phyloP scores from a whole-genome alignment of 2,113 vertebrate species.

The Toxotes jaculatrix region DNA sequence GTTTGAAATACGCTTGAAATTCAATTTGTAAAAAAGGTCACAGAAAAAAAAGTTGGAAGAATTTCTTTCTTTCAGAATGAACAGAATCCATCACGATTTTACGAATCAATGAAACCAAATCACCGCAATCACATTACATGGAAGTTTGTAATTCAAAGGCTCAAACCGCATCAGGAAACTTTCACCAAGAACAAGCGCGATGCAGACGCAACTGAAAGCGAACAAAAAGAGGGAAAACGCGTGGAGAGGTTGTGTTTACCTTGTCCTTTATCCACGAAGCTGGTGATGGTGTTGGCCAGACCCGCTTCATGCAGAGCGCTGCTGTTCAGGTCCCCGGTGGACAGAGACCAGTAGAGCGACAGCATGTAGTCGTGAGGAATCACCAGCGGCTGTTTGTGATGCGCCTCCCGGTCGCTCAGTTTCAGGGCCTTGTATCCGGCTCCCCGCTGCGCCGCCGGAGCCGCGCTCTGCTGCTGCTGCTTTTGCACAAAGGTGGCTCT shows the following conservation, averaged over 20 bases:
- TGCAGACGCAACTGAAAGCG: too few relatives aligned
- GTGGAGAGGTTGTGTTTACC: constrained; percentile 77
- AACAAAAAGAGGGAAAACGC: background rate
- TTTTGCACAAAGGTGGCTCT: constrained; percentile 78
- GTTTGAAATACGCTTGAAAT: too few relatives aligned
- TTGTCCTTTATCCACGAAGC: constrained; percentile 98
- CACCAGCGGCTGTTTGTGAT: constrained; percentile 88
- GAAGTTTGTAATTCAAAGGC: background rate
- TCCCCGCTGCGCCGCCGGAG: constrained; percentile 82
- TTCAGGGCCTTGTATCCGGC: constrained; percentile 38
- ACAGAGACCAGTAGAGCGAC: constrained; percentile 95
- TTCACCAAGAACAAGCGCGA: too few relatives aligned
- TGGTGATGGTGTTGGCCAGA: constrained; percentile 97
- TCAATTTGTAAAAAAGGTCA: too few relatives aligned
- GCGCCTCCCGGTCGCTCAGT: constrained; percentile 60
- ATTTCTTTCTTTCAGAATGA: too few relatives aligned
- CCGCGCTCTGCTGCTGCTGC: constrained; percentile 75
- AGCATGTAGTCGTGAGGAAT: constrained; percentile 98
- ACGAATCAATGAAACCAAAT: too few relatives aligned
- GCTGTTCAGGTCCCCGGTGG: constrained; percentile 90
- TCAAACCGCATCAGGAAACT: background rate
- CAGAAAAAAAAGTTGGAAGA: too few relatives aligned
- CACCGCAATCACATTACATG: too few relatives aligned
- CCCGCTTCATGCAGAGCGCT: constrained; percentile 92
- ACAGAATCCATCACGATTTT: too few relatives aligned